A percentile compares a stretch with the other conserved stretches of the same genome.
Conservation (phyloP, 1,140 invertebrate genomes). For the Odontomachus brunneus region DNA sequence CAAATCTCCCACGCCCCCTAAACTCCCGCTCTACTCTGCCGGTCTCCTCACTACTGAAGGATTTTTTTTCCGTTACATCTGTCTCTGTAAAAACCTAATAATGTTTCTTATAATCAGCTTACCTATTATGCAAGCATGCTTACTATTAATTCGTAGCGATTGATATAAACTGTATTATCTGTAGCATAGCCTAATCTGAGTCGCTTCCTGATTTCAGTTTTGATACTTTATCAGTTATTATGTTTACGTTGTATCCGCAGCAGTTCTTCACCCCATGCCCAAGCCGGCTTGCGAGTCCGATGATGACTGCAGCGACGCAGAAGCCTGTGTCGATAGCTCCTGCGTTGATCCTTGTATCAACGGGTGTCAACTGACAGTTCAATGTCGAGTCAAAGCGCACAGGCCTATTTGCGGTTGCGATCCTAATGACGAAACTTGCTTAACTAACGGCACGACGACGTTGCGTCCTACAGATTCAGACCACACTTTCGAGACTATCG, state of each 20-base stretch:
- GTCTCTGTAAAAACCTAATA: slow-evolving; percentile 83
- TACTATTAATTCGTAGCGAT: slow-evolving; percentile 71
- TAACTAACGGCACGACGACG: slow-evolving; percentile 20
- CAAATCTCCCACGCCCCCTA: slow-evolving; percentile 61
- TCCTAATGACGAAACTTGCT: slow-evolving; percentile 60
- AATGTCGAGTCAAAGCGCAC: slow-evolving; percentile 87
- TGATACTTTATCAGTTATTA: slow-evolving; percentile 48
- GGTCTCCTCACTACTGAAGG: slow-evolving; percentile 65
- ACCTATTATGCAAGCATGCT: slow-evolving; percentile 72
- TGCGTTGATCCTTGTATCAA: slow-evolving; percentile 89
- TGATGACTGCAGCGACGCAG: slow-evolving; percentile 88
- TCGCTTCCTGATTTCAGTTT: slow-evolving; percentile 67
- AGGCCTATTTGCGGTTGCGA: slow-evolving; percentile 85
- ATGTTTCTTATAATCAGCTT: slow-evolving; percentile 70
- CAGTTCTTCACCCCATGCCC: slow-evolving; percentile 82
- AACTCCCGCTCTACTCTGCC: slow-evolving; percentile 61
- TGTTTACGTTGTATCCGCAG: slow-evolving; percentile 84
- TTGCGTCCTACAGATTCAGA: slow-evolving; percentile 17
- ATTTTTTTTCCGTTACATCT: slow-evolving; percentile 84
- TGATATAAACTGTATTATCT: slow-evolving; percentile 60
- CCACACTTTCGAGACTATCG: slow-evolving; percentile 9
- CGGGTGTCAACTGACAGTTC: slow-evolving; percentile 86
- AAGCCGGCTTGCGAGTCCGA: slow-evolving; percentile 86
- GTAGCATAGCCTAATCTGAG: slow-evolving; percentile 69
- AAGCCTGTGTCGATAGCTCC: slow-evolving; percentile 88